Percentiles rank a stretch among this genome's conserved stretches.
These are phyloP conservation scores for Gobionotothen gibberifrons DNA, from an alignment of 2,797 vertebrate genomes.

Conservation along the genomic window DNA sequence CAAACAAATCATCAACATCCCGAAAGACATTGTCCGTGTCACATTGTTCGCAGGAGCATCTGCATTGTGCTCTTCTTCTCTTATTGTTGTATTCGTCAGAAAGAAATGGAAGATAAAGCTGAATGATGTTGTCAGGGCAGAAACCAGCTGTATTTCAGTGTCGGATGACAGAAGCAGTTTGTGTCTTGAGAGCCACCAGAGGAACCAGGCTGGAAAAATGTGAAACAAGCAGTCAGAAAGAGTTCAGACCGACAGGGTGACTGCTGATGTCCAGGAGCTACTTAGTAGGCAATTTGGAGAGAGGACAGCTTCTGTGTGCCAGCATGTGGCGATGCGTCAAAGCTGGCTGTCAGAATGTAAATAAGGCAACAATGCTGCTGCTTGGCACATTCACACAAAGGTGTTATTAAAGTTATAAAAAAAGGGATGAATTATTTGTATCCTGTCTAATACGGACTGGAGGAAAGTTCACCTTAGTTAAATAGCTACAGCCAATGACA, in stretches of 20 bases:
- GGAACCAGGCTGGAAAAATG: slow-evolving; percentile 53
- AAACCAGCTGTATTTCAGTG: slow-evolving; percentile 48
- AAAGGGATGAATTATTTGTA: slow-evolving; percentile 30
- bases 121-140: slow-evolving; percentile 32
- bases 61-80: slow-evolving; percentile 41
- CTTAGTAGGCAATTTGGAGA: slow-evolving; percentile 68
- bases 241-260: slow-evolving; percentile 30
- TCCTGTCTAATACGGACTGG: slow-evolving; percentile 6
- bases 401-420: slow-evolving; percentile 43
- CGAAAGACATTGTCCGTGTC: slow-evolving; percentile 39
- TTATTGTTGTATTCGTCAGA: slow-evolving; percentile 36
- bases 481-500: slow-evolving; percentile 14
- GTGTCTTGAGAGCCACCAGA: slow-evolving; percentile 45
- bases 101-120: slow-evolving; percentile 9
- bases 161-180: slow-evolving; percentile 58
- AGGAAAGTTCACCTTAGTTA: neutral
- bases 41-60: slow-evolving; percentile 47
- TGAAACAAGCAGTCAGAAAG: slow-evolving; percentile 42
- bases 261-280: slow-evolving; percentile 69
- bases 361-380: slow-evolving; percentile 60
- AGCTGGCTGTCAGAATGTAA: slow-evolving; percentile 64
- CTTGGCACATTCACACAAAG: slow-evolving; percentile 47
- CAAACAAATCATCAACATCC: slow-evolving; percentile 35
- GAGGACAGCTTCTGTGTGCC: slow-evolving; percentile 55
- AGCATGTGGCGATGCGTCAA: slow-evolving; percentile 67